phyloP scores from a whole-genome alignment of 2,888 invertebrate species.

The Selenia dentaria region DNA sequence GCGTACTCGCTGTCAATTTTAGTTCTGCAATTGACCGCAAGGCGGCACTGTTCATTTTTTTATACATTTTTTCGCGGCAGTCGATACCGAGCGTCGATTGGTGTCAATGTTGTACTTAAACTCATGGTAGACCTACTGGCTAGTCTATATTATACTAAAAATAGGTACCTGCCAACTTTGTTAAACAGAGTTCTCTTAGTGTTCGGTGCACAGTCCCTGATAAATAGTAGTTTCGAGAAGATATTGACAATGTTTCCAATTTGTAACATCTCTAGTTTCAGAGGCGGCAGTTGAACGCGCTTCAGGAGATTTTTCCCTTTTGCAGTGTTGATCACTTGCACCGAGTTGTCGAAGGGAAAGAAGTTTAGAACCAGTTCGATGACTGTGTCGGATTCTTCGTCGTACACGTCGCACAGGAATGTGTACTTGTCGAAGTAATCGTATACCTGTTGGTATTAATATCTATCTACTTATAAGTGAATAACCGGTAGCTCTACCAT shows the following conservation, averaged over 20 bases:
- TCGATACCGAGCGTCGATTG: too few relatives aligned
- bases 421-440: constrained; percentile 83
- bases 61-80: too few relatives aligned
- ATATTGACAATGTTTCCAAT: constrained; percentile 90
- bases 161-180: constrained; percentile 85
- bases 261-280: constrained; percentile 88
- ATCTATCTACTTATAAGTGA: too few relatives aligned
- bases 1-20: too few relatives aligned
- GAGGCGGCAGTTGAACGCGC: constrained; percentile 86
- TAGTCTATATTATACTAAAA: too few relatives aligned
- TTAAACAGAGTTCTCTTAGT: constrained; percentile 86
- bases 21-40: too few relatives aligned
- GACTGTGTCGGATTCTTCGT: constrained; percentile 88
- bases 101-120: too few relatives aligned
- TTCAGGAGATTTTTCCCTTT: constrained; percentile 86
- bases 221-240: constrained; percentile 89
- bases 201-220: constrained; percentile 88
- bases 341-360: constrained; percentile 90
- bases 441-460: too few relatives aligned
- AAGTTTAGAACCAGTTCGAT: constrained; percentile 90
- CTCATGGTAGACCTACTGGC: too few relatives aligned
- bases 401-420: constrained; percentile 94
- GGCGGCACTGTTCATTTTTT: too few relatives aligned
- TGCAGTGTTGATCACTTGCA: constrained; percentile 89
- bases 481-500: too few relatives aligned